Conservation (phyloP, 2,888 invertebrate species). For the Nematopogon swammerdamellus region DNA sequence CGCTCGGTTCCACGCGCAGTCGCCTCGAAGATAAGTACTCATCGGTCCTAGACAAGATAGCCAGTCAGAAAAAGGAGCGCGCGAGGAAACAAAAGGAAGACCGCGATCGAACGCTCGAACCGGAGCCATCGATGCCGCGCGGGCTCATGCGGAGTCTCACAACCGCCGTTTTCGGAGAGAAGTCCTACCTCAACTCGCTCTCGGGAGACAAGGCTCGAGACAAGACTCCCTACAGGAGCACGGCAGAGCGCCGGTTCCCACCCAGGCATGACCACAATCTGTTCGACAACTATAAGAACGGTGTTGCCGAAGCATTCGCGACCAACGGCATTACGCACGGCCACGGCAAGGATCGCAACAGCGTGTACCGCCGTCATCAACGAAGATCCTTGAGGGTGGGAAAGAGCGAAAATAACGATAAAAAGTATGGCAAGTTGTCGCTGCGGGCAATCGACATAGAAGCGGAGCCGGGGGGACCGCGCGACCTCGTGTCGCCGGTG, state of each 20-base stretch:
- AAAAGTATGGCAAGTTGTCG: slow-evolving; percentile 41
- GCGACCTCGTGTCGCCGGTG: slow-evolving; percentile 53
- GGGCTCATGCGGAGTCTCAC: slow-evolving; percentile 69
- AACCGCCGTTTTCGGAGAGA: slow-evolving; percentile 68
- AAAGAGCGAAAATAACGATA: slow-evolving; percentile 60
- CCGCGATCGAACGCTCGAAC: slow-evolving; percentile 69
- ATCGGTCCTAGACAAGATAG: slow-evolving; percentile 69
- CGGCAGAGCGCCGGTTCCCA: slow-evolving; percentile 38
- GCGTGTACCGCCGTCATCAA: slow-evolving; percentile 46
- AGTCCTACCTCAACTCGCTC: slow-evolving; percentile 48
- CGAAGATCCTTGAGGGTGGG: slow-evolving; percentile 59
- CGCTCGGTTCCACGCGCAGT: slow-evolving; percentile 59
- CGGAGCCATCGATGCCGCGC: slow-evolving; percentile 43
- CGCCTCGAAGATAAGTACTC: slow-evolving; percentile 79
- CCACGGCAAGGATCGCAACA: slow-evolving; percentile 48
- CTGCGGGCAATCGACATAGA: slow-evolving; percentile 55
- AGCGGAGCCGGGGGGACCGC: slow-evolving; percentile 37
- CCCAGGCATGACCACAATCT: slow-evolving; percentile 20
- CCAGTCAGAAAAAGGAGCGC: slow-evolving; percentile 54
- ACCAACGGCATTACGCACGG: slow-evolving; percentile 21
- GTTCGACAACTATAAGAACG: slow-evolving; percentile 33
- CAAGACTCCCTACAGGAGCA: slow-evolving; percentile 62
- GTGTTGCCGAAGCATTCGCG: slow-evolving; percentile 27
- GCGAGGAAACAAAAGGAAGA: slow-evolving; percentile 51
- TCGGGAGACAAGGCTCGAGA: slow-evolving; percentile 60